Base-by-base conservation (phyloP, 2,113 vertebrate genomes). In the Sardina pilchardus region DNA sequence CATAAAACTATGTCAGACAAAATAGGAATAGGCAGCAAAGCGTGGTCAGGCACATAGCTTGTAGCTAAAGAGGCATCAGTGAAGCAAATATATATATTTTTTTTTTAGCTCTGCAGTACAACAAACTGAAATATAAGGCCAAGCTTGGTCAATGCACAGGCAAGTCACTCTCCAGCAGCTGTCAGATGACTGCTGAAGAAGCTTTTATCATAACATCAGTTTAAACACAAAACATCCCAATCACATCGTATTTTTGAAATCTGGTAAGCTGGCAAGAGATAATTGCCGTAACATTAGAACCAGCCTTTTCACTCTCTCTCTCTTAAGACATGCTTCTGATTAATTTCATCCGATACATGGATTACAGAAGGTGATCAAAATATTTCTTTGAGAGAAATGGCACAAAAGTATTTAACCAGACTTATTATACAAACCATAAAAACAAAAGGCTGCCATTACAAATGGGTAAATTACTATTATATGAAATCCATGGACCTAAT, bases 301-400 rank as follows among this genome's bases (percentile, higher is more conserved):
- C n/a, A 34, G n/a, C 26, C n/a, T 71, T 14, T 26, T 71, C 63
- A 34, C 0, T 7, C 1, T 71, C 12, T 71, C 12, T 17, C 16
- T 53, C 26, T n/a, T 81, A 14, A 34, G n/a, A 86, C 17, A 83
- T 50, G 59, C 50, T 24, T 56, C 16, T 30, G 26, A 81, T 84
- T 84, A 1, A 26, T 34, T 71, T 26, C 63, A 71, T 34, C 26
- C 63, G 34, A 34, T 26, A 71, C 34, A 71, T 71, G n/a, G 8
- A 71, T 71, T 26, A 34, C 63, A 12, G n/a, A 26, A 9, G 26
- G 26, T 71, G 8, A 30, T 71, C 10, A 71, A 71, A 71, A 12
- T 34, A 14, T 75, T 75, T 16, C 14, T 75, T 36, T 75, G 30
- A 67, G n/a, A 67, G 21, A 67, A 30, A 26, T 9, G n/a, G 30